Evolutionary conservation across 2,113 vertebrate species (phyloP).

Genomic region (Leptodactylus fuscus): DNA sequence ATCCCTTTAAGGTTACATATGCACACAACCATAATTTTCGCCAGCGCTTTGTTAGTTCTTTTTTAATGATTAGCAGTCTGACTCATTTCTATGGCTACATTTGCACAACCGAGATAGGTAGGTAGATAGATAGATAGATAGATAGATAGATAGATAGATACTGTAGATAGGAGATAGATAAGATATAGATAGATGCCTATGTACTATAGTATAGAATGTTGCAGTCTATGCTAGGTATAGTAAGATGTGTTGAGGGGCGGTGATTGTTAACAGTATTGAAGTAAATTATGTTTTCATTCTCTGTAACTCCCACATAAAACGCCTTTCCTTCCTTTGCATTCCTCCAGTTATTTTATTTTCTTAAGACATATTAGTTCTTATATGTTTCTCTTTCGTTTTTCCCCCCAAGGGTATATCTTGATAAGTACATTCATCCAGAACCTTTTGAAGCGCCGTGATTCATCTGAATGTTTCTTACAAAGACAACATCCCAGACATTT

Average conservation of each 20-base stretch:
- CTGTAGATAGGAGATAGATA: too few relatives aligned
- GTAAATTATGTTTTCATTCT: constrained; percentile 14
- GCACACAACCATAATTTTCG: too few relatives aligned
- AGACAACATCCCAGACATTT: constrained; percentile 31
- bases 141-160: too few relatives aligned
- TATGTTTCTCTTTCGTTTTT: constrained; percentile 4
- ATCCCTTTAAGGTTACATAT: too few relatives aligned
- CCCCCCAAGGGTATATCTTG: constrained; percentile 18
- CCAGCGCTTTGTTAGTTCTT: too few relatives aligned
- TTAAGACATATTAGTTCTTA: constrained; percentile 26
- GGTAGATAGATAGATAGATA: too few relatives aligned
- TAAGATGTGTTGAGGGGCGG: neutral
- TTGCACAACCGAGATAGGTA: too few relatives aligned
- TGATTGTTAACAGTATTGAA: neutral
- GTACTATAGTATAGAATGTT: too few relatives aligned
- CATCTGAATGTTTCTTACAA: constrained; percentile 22
- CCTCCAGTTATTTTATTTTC: constrained; percentile 41
- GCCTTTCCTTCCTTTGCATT: constrained; percentile 25
- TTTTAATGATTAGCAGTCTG: too few relatives aligned
- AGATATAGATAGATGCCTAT: too few relatives aligned
- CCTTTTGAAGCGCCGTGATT: constrained; percentile 26
- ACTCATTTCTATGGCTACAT: too few relatives aligned
- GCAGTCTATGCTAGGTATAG: neutral
- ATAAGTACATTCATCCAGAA: constrained; percentile 40
- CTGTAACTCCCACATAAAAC: neutral